Base-by-base conservation (phyloP, 2,797 vertebrate genomes). In the Rousettus madagascariensis region DNA sequence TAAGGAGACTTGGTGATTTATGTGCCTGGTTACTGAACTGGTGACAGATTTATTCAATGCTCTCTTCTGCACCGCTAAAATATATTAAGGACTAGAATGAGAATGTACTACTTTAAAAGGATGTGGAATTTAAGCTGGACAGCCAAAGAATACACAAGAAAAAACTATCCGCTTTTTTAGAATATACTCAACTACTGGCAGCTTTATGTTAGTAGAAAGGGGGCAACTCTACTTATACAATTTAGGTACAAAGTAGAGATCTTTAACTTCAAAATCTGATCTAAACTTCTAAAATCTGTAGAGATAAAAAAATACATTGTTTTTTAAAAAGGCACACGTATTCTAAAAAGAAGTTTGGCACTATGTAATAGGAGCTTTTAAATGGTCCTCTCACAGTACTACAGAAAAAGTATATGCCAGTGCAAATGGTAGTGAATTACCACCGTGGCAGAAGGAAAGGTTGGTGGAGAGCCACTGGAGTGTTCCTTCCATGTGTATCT, bases 91-190 rank as follows among this genome's bases (percentile, higher is more conserved):
- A 86, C 65, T 71, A 20, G 33, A 87, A 46, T 72, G 8, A 24
- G 49, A 91, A 85, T 57, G 15, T 5, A 22, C 20, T 77, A 8
- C 38, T 95, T 91, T 88, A 93, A 82, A 93, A 78, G 80, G 57
- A 82, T 57, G 69, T n/a, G 36, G 49, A 75, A 72, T 82, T 94
- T 77, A 71, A 80, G 53, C 66, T 88, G 22, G 71, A 77, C 0
- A 93, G 55, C 38, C 86, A 55, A 93, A 74, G 83, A 75, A 88
- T 30, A 93, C 43, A 86, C 19, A 83, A 86, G 51, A 72, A 85
- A 51, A 95, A 90, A 61, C 16, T 15, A 33, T 7, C 41, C 78
- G 10, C 26, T 78, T 36, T 89, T 89, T 80, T 2, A 63, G 65
- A 86, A 86, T 36, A 85, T 33, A 86, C 22, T 87, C 30, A 71